These are phyloP conservation scores for Cairina moschata DNA, from an alignment of 2,113 vertebrate species.

Conservation along the genomic window DNA sequence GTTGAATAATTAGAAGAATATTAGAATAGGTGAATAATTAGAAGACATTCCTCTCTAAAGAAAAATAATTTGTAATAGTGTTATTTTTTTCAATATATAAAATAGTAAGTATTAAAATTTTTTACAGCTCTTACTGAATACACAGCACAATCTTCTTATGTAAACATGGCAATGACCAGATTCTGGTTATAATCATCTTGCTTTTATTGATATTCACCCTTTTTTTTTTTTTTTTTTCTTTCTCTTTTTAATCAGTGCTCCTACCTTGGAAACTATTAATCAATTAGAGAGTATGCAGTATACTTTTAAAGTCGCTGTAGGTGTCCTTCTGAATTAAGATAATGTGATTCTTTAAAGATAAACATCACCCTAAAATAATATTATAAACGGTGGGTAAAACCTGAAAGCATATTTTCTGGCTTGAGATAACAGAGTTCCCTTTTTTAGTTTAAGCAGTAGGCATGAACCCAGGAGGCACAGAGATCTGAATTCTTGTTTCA, in stretches of 20 bases:
- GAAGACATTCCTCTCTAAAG: neutral
- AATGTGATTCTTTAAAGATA: neutral
- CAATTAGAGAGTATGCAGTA: neutral
- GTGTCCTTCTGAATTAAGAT: neutral
- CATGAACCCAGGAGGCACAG: neutral
- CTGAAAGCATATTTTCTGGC: constrained; percentile 6
- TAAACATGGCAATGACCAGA: neutral
- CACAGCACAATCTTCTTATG: neutral
- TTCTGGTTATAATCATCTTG: neutral
- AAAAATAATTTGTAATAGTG: neutral
- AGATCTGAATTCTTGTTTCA: neutral
- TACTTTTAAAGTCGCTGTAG: neutral
- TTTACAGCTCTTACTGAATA: neutral
- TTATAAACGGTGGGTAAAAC: neutral
- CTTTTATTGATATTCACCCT: neutral
- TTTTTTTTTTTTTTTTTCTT: neutral
- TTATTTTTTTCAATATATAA: neutral
- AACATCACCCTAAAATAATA: neutral
- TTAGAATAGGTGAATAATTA: neutral
- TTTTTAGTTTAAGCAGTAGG: neutral
- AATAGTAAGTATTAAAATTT: neutral
- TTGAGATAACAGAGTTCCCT: neutral
- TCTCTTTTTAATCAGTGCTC: neutral
- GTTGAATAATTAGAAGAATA: neutral
- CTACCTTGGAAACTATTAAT: neutral